phyloP scores from a whole-genome alignment of 2,113 vertebrate genomes.

The Rafetus swinhoei region DNA sequence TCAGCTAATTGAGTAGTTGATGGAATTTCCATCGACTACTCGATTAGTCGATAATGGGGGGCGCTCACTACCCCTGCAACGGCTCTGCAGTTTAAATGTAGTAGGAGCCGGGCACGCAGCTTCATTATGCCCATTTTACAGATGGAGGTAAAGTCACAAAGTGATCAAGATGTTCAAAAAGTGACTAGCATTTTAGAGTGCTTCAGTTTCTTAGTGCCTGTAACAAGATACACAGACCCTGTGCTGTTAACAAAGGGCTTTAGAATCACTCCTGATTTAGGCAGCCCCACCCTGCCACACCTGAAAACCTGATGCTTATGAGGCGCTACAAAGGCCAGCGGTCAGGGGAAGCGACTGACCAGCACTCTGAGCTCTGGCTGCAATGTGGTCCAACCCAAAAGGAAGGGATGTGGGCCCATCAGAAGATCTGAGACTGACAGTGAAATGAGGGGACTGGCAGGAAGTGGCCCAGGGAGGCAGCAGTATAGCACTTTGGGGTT shows the following conservation, averaged over 20 bases:
- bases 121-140: background rate
- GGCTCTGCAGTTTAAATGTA: too few species aligned
- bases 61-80: too few species aligned
- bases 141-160: background rate
- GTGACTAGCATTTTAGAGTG: background rate
- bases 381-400: background rate
- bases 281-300: background rate
- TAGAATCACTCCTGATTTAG: background rate
- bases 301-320: background rate
- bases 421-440: background rate
- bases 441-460: background rate
- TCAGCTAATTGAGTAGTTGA: too few species aligned
- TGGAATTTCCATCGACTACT: too few species aligned
- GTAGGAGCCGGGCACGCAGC: background rate
- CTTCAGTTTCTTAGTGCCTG: background rate
- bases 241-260: background rate
- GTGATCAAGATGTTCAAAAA: background rate
- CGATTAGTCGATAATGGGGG: too few species aligned
- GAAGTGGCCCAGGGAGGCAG: background rate
- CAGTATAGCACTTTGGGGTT: background rate
- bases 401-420: too few species aligned
- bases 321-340: background rate
- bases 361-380: background rate
- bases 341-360: background rate
- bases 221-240: background rate